These are phyloP conservation scores for Zoroaster sp. DNA, from an alignment of 53 echinoderm and acorn worm genomes.

Conservation along the genomic window DNA sequence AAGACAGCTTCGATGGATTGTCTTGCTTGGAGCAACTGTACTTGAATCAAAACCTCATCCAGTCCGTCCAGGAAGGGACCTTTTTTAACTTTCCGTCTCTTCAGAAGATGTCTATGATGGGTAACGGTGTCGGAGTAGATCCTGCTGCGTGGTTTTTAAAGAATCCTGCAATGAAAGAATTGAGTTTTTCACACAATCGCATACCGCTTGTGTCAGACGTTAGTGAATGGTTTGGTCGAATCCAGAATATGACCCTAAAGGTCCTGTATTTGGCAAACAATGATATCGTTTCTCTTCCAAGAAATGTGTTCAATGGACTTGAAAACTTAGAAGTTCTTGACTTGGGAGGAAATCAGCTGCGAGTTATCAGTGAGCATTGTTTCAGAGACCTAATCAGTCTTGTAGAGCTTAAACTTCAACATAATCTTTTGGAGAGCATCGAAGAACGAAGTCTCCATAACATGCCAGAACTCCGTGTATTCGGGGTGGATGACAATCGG, in stretches of 20 bases:
- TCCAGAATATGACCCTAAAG: not conserved
- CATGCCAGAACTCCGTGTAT: not conserved
- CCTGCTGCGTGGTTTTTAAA: conserved; percentile 5
- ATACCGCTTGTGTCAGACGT: not conserved
- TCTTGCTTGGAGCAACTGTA: not conserved
- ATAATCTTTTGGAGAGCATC: not conserved
- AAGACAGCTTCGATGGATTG: not conserved
- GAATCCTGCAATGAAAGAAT: not conserved
- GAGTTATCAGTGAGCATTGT: not conserved
- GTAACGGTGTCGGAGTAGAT: not conserved
- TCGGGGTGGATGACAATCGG: not conserved
- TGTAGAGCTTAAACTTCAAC: not conserved
- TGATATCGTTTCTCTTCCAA: not conserved
- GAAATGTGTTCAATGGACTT: not conserved
- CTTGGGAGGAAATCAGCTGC: conserved; percentile 10
- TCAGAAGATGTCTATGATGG: not conserved
- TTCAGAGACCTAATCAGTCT: not conserved
- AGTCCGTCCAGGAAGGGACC: not conserved
- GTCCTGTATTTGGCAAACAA: not conserved
- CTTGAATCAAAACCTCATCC: not conserved
- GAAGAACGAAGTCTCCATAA: not conserved
- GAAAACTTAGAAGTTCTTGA: not conserved
- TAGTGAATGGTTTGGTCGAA: not conserved
- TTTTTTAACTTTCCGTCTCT: not conserved
- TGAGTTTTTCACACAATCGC: conserved; percentile 31